Evolutionary conservation across 2,888 invertebrate genomes (phyloP).

Genomic region (Norana najaformis): DNA sequence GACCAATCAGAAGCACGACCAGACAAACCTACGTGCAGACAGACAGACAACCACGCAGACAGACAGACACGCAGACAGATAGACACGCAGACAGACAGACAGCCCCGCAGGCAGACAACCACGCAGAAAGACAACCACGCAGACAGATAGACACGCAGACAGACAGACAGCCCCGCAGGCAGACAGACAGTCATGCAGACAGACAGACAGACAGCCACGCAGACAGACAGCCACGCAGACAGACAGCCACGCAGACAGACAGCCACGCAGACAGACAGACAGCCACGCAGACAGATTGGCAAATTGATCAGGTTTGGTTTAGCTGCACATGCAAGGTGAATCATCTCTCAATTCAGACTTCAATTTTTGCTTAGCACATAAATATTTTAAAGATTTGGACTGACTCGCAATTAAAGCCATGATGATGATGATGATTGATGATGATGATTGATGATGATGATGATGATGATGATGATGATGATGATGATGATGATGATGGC

Average conservation of each 20-base stretch:
- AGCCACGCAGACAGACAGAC: neutral
- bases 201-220: neutral
- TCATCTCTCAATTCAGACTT: neutral
- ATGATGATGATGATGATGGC: too few relatives aligned
- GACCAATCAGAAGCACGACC: too few relatives aligned
- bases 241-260: neutral
- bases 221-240: neutral
- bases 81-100: too few relatives aligned
- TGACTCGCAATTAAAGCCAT: too few relatives aligned
- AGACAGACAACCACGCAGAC: too few relatives aligned
- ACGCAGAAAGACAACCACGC: neutral
- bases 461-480: neutral
- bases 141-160: neutral
- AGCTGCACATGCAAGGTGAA: too few relatives aligned
- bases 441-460: neutral
- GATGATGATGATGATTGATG: neutral
- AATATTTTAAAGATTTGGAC: neutral
- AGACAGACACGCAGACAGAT: too few relatives aligned
- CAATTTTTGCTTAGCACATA: too few relatives aligned
- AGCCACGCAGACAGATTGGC: neutral
- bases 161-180: neutral
- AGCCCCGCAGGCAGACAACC: too few relatives aligned
- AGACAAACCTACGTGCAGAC: too few relatives aligned
- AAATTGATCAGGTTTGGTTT: neutral
- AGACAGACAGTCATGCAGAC: too few relatives aligned